Evolutionary conservation across 2,113 vertebrate genomes (phyloP).

Genomic region (Peromyscus maniculatus): DNA sequence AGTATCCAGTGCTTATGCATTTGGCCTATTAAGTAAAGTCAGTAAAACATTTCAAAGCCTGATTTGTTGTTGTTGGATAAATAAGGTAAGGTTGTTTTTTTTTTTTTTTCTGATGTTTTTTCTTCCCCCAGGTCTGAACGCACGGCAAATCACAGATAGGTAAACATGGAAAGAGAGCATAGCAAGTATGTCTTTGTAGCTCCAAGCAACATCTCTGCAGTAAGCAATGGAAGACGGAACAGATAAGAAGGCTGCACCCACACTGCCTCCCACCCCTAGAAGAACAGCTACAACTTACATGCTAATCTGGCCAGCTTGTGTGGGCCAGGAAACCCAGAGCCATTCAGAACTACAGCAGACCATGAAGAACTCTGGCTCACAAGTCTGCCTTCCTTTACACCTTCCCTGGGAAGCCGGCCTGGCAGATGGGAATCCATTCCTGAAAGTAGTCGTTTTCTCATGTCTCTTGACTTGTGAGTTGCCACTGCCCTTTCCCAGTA

Average conservation of each 20-base stretch:
- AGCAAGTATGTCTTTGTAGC: not conserved
- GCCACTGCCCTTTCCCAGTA: not conserved
- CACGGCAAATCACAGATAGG: not conserved
- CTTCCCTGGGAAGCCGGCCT: not conserved
- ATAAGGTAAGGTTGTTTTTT: not conserved
- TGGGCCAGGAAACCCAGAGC: not conserved
- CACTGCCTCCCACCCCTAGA: not conserved
- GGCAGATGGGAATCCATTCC: not conserved
- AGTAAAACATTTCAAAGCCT: not conserved
- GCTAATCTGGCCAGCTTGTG: not conserved
- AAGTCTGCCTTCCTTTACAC: not conserved
- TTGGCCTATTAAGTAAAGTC: not conserved
- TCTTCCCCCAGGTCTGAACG: not conserved
- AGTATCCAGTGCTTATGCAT: not conserved
- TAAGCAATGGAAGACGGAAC: not conserved
- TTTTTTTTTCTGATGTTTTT: not conserved
- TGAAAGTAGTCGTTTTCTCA: not conserved
- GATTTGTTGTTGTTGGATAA: not conserved
- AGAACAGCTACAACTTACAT: not conserved
- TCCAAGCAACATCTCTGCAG: not conserved
- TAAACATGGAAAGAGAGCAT: not conserved
- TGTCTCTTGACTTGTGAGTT: slow-evolving; percentile 60
- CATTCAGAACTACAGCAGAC: not conserved
- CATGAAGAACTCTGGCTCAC: not conserved
- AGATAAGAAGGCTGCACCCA: accelerated